These are phyloP conservation scores for Rafetus swinhoei DNA, from an alignment of 2,113 vertebrate genomes.

Conservation along the genomic window DNA sequence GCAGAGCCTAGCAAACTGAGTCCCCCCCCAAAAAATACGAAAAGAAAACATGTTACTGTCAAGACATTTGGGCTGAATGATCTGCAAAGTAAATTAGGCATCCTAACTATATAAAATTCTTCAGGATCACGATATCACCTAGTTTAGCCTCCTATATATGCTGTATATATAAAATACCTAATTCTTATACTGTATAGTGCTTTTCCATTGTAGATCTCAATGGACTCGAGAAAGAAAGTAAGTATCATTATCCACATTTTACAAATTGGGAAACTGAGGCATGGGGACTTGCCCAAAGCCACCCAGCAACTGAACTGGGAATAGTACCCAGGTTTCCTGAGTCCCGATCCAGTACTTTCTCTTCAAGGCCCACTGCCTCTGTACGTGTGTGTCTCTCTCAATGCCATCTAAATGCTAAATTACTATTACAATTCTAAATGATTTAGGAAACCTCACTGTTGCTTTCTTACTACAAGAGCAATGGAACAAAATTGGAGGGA, in stretches of 20 bases:
- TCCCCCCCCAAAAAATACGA: constrained; percentile 37
- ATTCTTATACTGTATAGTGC: background rate
- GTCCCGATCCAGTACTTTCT: background rate
- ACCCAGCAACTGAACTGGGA: background rate
- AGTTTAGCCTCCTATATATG: background rate
- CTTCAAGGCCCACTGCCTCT: background rate
- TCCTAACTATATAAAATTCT: background rate
- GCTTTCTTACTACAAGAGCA: background rate
- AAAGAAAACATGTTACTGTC: constrained; percentile 68
- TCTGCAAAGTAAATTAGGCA: background rate
- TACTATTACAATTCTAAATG: background rate
- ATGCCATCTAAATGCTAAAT: background rate
- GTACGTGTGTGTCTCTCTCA: background rate
- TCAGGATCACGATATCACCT: background rate
- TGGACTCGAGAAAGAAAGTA: background rate
- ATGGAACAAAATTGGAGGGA: background rate
- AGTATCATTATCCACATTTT: background rate
- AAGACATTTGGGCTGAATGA: constrained; percentile 42
- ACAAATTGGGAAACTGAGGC: background rate
- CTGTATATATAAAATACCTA: background rate
- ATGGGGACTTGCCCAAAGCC: background rate
- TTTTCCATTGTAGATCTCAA: background rate
- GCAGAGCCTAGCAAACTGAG: background rate
- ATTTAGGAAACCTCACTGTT: background rate
- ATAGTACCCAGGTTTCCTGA: background rate